Conservation (phyloP, 2,888 invertebrate genomes). For the Apotomis betuletana region DNA sequence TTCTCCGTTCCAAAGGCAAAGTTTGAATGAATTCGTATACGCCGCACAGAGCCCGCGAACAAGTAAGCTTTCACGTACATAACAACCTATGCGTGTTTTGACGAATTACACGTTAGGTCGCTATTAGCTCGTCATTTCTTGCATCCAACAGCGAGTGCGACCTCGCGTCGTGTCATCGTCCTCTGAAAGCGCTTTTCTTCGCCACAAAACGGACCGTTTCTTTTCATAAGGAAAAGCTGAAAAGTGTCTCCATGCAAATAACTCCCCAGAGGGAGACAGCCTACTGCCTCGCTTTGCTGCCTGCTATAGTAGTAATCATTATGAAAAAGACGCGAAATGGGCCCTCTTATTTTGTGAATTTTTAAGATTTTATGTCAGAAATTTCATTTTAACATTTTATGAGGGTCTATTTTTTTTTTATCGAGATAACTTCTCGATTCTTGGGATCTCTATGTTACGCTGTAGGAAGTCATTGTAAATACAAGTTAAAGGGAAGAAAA, state of each 20-base stretch:
- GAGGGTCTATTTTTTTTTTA: conserved; percentile 2
- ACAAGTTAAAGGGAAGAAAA: background rate
- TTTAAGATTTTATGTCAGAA: conserved; percentile 50
- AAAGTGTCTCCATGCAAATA: conserved; percentile 83
- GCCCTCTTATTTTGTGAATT: conserved; percentile 46
- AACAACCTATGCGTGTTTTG: conserved; percentile 61
- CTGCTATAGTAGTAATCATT: conserved; percentile 67
- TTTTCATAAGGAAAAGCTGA: conserved; percentile 83
- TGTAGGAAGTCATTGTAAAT: background rate
- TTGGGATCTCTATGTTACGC: background rate
- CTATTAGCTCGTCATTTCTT: conserved; percentile 76
- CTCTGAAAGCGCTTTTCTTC: conserved; percentile 83
- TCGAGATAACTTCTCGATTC: background rate
- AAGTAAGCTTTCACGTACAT: conserved; percentile 47
- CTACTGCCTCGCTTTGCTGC: conserved; percentile 80
- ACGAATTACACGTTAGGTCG: conserved; percentile 78
- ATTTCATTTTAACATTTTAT: conserved; percentile 20
- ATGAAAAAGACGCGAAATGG: conserved; percentile 72
- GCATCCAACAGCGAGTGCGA: conserved; percentile 77
- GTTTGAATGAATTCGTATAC: conserved; percentile 61
- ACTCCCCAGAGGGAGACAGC: conserved; percentile 81
- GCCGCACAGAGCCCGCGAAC: conserved; percentile 52
- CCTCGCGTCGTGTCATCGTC: conserved; percentile 83
- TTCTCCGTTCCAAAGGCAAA: conserved; percentile 56
- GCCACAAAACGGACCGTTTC: conserved; percentile 82